Base-by-base conservation (phyloP, 2,888 invertebrate species). In the Baronia brevicornis region DNA sequence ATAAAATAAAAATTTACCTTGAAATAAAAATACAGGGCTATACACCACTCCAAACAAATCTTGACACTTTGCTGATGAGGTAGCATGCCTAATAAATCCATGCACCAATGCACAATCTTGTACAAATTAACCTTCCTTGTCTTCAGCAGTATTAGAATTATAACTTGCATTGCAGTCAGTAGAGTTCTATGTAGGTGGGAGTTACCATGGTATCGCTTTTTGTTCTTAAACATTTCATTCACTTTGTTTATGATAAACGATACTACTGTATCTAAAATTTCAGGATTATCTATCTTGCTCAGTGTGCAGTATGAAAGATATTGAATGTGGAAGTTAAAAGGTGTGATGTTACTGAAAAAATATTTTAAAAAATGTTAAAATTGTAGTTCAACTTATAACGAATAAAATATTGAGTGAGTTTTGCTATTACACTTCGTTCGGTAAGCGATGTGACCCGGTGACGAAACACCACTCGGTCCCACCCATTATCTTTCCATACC, bases 31-130 rank as follows among this genome's bases (percentile, higher is more conserved):
- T 62, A 59, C 15, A 82, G 44, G 2, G 75, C 45, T 9, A 77
- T 65, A 36, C 67, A 64, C 84, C 84, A 84, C 39, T 82, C 79
- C 6, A 84, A 43, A 34, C 68, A 71, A 7, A 71, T 55, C 32
- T 64, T 65, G 0, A 78, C 70, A 26, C 71, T 79, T 0, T 58
- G 58, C 36, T 84, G 82, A 44, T 85, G 85, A 0, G 84, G 75
- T 19, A 79, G 49, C 31, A 60, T 71, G 0, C 60, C 66, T 23
- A 85, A 39, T 5, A 78, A 44, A 12, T 62, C 54, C 15, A 73
- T 41, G 43, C 65, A 64, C 82, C 84, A 84, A 10, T 40, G 25
- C 0, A 55, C 39, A n/a, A 52, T 45, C 8, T 41, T 43, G 1
- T 53, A 41, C n/a, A 48, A 33, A 11, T 60, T 47, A 1, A 48